Base-by-base conservation (phyloP, 2,113 vertebrate species). In the Thinocorus orbignyianus region DNA sequence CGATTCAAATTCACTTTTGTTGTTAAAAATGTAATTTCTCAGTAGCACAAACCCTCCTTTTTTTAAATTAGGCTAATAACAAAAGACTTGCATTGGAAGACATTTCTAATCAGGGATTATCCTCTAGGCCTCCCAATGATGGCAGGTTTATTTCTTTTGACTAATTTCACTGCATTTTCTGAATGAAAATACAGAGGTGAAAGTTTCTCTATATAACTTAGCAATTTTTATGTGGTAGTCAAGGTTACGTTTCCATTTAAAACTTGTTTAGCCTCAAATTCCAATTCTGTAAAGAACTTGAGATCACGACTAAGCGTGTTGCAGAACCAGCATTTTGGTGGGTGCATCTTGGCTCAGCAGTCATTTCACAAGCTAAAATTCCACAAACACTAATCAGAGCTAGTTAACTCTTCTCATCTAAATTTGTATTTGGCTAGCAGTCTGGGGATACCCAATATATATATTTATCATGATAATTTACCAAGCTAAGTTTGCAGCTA, bases 101-200 rank as follows among this genome's bases (percentile, higher is more conserved):
- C 77, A 65, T 69, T 94, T 74, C 69, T 84, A 95, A 93, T 79
- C 57, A 49, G 35, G 57, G 88, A 86, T 93, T 90, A 92, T 93
- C 61, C 82, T 88, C 42, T 14, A 74, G 60, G 72, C 39, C 61
- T 88, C 55, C 62, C 64, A 68, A 3, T 52, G 72, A 58, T 31
- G 55, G 68, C 54, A 88, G 35, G 60, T 83, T 74, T 48, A 52
- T 84, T 88, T 48, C 64, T 86, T 69, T 73, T 78, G 52, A 93
- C 69, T 81, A 90, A 92, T 92, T 88, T 60, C 24, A 55, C 68
- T 49, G n/a, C 13, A 39, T 93, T 92, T 93, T 79, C 80, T 91
- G 82, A 94, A 92, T 86, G 72, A 78, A 93, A 88, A 93, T 20
- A 52, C 13, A 81, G 68, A 74, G 81, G 86, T 68, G 35, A 60